These are phyloP conservation scores for Typhlichthys subterraneus DNA, from an alignment of 2,797 vertebrate genomes.

Conservation along the genomic window DNA sequence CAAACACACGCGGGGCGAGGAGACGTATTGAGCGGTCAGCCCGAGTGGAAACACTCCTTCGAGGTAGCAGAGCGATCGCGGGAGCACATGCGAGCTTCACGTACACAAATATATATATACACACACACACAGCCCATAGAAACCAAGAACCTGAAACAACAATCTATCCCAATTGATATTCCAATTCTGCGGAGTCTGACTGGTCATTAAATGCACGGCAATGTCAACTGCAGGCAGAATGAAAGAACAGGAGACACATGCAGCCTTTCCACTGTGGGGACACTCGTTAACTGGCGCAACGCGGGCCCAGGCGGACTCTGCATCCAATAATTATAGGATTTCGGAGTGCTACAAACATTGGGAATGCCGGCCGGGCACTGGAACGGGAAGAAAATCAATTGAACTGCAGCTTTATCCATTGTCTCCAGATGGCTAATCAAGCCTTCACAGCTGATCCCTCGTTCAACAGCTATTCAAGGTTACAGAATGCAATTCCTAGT, in stretches of 20 bases:
- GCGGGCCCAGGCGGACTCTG: slow-evolving; percentile 31
- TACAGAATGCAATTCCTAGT: slow-evolving; percentile 44
- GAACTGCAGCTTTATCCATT: slow-evolving; percentile 50
- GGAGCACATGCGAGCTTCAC: background rate
- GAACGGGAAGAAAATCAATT: slow-evolving; percentile 55
- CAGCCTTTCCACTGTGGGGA: slow-evolving; percentile 54
- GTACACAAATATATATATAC: slow-evolving; percentile 6
- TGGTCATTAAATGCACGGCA: slow-evolving; percentile 56
- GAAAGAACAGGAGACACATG: slow-evolving; percentile 44
- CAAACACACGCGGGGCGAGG: slow-evolving; percentile 30
- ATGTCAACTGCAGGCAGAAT: slow-evolving; percentile 28
- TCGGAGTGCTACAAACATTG: slow-evolving; percentile 53
- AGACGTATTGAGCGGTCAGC: slow-evolving; percentile 28
- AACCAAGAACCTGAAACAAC: slow-evolving; percentile 27
- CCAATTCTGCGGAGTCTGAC: slow-evolving; percentile 26
- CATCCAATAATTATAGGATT: slow-evolving; percentile 61
- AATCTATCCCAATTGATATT: slow-evolving; percentile 38
- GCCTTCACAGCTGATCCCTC: slow-evolving; percentile 47
- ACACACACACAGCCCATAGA: slow-evolving; percentile 1
- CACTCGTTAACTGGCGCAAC: slow-evolving; percentile 63
- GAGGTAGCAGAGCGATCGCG: slow-evolving; percentile 19
- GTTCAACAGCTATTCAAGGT: slow-evolving; percentile 53
- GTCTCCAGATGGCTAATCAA: slow-evolving; percentile 66
- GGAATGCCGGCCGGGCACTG: slow-evolving; percentile 49
- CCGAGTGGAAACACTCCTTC: slow-evolving; percentile 45